These are phyloP conservation scores for Chelonus formosanus DNA, from an alignment of 2,888 invertebrate species.

Conservation along the genomic window DNA sequence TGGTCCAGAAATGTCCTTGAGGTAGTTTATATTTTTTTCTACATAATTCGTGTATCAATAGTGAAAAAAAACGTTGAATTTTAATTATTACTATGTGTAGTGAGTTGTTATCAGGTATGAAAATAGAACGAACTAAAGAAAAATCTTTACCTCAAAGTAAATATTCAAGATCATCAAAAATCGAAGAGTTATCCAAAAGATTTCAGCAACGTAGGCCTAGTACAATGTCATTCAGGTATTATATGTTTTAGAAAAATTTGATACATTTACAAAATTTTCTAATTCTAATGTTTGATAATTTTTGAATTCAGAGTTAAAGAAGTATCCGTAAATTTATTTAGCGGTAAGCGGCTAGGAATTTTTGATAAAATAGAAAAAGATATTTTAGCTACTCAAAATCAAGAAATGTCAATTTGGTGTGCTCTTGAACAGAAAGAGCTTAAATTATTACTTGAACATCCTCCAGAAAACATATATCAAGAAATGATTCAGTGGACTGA, in stretches of 20 bases:
- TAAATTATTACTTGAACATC: constrained; percentile 73
- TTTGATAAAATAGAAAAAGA: constrained; percentile 61
- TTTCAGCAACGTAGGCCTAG: constrained; percentile 3
- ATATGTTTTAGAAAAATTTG: too few relatives aligned
- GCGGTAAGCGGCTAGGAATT: constrained; percentile 72
- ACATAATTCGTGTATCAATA: neutral
- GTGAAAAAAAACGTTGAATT: constrained; percentile 2
- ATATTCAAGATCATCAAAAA: constrained; percentile 5
- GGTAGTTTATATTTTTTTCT: constrained; percentile 9
- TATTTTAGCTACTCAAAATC: constrained; percentile 59
- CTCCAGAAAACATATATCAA: constrained; percentile 89
- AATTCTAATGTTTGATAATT: too few relatives aligned
- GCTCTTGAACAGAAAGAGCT: constrained; percentile 73
- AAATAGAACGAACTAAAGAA: constrained; percentile 72
- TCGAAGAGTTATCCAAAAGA: constrained; percentile 19
- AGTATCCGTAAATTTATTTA: constrained; percentile 67
- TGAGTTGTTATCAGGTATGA: constrained; percentile 80
- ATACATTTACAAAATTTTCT: too few relatives aligned
- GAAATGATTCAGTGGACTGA: constrained; percentile 95
- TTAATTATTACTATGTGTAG: constrained; percentile 63
- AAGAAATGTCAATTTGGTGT: constrained; percentile 74
- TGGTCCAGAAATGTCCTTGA: neutral
- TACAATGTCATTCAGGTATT: too few relatives aligned
- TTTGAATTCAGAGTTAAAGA: neutral
- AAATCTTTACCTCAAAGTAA: constrained; percentile 55